These are phyloP conservation scores for Eristalinus aeneus DNA, from an alignment of 2,888 invertebrate species.

Conservation along the genomic window DNA sequence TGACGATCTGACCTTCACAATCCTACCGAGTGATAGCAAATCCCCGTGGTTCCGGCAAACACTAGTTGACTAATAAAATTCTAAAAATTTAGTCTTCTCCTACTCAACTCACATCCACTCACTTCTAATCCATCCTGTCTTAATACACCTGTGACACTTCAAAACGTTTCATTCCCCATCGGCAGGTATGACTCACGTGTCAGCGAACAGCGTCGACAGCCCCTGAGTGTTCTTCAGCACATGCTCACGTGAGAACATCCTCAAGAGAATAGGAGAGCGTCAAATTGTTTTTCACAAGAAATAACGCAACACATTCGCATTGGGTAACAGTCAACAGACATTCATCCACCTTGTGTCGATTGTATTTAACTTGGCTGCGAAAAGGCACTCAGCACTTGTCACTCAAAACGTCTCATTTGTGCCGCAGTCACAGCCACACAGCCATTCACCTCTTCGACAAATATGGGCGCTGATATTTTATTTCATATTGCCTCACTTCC, in stretches of 20 bases:
- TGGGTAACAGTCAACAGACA: not conserved
- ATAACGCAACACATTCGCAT: not conserved
- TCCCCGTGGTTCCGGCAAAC: too few relatives aligned
- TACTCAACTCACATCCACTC: too few relatives aligned
- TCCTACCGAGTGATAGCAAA: too few relatives aligned
- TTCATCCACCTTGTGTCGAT: not conserved
- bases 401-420: slow-evolving; percentile 1
- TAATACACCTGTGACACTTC: too few relatives aligned
- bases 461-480: slow-evolving; percentile 25
- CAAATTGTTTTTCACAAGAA: not conserved
- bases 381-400: not conserved
- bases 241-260: not conserved
- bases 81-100: too few relatives aligned
- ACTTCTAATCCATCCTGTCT: too few relatives aligned
- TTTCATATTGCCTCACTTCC: slow-evolving; percentile 26
- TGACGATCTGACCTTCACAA: too few relatives aligned
- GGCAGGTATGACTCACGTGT: too few relatives aligned
- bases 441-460: slow-evolving; percentile 34
- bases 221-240: too few relatives aligned
- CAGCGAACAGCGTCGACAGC: too few relatives aligned
- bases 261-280: not conserved
- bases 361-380: not conserved
- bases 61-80: too few relatives aligned
- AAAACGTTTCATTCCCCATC: too few relatives aligned
- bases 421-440: not conserved